Base-by-base conservation (phyloP, 2,888 invertebrate species). In the Tigriopus californicus region DNA sequence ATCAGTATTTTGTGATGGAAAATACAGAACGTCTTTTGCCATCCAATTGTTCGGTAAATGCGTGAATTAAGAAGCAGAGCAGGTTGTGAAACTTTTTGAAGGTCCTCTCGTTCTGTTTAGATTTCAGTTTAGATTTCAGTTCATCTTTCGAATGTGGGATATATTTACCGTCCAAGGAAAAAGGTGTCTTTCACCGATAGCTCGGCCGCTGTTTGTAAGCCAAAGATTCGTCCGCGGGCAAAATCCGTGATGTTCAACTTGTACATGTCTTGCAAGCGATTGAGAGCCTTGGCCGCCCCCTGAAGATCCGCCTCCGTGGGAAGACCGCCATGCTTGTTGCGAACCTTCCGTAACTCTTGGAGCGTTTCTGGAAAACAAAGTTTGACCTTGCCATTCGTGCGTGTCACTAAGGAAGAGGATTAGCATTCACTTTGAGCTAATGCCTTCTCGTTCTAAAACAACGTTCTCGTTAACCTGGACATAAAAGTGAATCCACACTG, bases 221-320 rank as follows among this genome's bases (percentile, higher is more conserved):
- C 56, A 13, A 56, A 46, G 10, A 56, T 56, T 44, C 44, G 42
- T 13, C 56, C 56, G n/a, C 20, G 18, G 15, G 56, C 42, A 46
- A 61, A 58, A 15, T 47, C 46, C n/a, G 44, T 20, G n/a, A 60
- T 25, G 55, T 59, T 54, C 12, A 62, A 44, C 15, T 46, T 53
- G 49, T 61, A 62, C 11, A 24, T 18, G n/a, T 18, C 41, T 25
- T 56, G 60, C 3, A 62, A 57, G 3, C 62, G 58, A 6, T 49
- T 41, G 6, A 62, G 48, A 15, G 62, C 60, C 15, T 49, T 15
- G 51, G 61, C 58, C 4, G 61, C 60, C 4, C 60, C 60, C n/a
- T 42, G 33, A 4, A 62, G 58, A 55, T 62, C 62, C 11, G 40
- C 18, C 1, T 24, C 41, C 12, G 41, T 51, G 33, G 61, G 61